Conservation (phyloP, 37 sponge, comb jelly and placozoan genomes). For the Aplysina aerophoba region DNA sequence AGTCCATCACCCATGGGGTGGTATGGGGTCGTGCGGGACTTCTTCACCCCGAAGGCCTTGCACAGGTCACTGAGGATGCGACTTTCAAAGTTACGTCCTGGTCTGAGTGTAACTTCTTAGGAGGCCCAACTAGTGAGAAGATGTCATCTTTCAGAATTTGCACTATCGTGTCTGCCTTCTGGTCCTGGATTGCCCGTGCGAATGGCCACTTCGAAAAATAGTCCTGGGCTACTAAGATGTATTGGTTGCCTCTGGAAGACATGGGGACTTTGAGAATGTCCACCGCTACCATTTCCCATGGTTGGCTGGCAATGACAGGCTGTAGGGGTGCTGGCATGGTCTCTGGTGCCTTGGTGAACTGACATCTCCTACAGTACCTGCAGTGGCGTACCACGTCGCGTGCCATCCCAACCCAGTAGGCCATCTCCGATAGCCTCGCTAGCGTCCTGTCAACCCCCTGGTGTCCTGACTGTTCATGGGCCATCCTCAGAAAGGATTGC, state of each 20-base stretch:
- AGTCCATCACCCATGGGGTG: conserved; percentile 24
- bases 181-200: conserved; percentile 14
- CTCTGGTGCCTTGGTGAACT: conserved; percentile 2
- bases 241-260: conserved; percentile 9
- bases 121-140: not conserved
- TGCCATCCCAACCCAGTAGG: conserved; percentile 2
- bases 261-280: conserved; percentile 21
- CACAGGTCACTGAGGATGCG: conserved; percentile 9
- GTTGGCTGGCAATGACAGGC: conserved; percentile 24
- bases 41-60: conserved; percentile 5
- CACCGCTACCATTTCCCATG: conserved; percentile 22
- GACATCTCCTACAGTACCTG: not conserved
- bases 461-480: not conserved
- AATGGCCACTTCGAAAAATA: conserved; percentile 25
- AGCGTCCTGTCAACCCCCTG: conserved; percentile 1
- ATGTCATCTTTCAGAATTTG: conserved; percentile 2
- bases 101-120: conserved; percentile 4
- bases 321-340: conserved; percentile 18
- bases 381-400: not conserved
- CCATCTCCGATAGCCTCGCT: not conserved
- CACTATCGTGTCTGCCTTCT: conserved; percentile 13
- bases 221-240: conserved; percentile 10
- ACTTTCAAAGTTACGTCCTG: conserved; percentile 21
- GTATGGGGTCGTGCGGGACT: conserved; percentile 7
- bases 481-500: not conserved